Evolutionary conservation across 2,888 invertebrate species (phyloP).

Genomic region (Campoletis raptor): DNA sequence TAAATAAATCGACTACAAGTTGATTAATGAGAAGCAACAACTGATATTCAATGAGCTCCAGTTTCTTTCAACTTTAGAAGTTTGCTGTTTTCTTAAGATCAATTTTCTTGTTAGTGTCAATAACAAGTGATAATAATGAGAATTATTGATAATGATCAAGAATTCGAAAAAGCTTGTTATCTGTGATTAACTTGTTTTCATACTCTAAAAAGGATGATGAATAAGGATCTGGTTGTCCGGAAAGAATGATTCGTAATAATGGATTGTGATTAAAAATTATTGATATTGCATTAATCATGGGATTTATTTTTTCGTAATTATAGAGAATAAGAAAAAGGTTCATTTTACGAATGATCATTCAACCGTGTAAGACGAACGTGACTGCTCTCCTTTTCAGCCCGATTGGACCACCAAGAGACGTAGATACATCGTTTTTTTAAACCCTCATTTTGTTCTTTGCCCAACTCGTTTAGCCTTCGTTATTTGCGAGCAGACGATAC

Average conservation of each 20-base stretch:
- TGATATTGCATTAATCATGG: neutral
- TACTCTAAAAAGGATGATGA: neutral
- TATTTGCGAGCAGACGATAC: slow-evolving; percentile 34
- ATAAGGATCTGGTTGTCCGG: neutral
- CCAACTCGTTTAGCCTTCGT: slow-evolving; percentile 47
- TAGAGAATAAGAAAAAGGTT: neutral
- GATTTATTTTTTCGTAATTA: neutral
- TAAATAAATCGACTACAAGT: neutral
- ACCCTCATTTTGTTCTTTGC: slow-evolving; percentile 27
- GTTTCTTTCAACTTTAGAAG: neutral
- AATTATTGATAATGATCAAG: neutral
- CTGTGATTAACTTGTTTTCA: too few species aligned
- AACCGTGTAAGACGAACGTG: neutral
- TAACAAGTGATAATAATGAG: neutral
- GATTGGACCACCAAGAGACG: slow-evolving; percentile 19
- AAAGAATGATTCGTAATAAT: neutral
- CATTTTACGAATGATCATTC: neutral
- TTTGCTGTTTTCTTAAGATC: neutral
- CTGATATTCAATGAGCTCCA: neutral
- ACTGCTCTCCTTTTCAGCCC: slow-evolving; percentile 9
- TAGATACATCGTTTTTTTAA: slow-evolving; percentile 26
- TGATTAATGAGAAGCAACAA: neutral
- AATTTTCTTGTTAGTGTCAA: neutral
- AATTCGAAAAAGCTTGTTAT: neutral
- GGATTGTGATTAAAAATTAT: neutral